phyloP scores from a whole-genome alignment of 1,140 invertebrate genomes.

The Wiebesia pumilae region DNA sequence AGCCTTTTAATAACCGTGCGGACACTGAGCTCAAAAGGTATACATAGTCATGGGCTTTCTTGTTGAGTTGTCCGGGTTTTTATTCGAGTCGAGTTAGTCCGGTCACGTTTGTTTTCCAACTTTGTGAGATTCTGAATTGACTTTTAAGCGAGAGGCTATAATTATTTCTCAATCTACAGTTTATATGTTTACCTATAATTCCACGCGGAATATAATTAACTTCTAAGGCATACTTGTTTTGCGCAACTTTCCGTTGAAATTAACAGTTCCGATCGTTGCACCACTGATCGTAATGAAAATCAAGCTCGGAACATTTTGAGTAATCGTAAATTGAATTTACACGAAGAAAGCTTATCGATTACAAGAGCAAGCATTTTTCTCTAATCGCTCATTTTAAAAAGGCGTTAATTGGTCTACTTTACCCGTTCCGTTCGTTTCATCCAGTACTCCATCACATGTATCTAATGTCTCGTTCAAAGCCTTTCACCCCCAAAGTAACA shows the following conservation, averaged over 20 bases:
- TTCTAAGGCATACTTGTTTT: no score
- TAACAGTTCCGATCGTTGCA: neutral
- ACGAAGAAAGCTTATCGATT: neutral
- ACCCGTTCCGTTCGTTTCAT: neutral
- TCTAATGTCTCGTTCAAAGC: neutral
- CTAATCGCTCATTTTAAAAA: neutral
- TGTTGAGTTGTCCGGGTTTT: conserved; percentile 24
- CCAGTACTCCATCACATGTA: neutral
- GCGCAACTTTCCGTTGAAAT: neutral
- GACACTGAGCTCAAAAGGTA: neutral
- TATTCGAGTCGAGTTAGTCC: conserved; percentile 47
- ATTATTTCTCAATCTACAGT: no score
- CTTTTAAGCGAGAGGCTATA: no score
- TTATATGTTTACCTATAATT: no score
- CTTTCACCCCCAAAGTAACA: conserved; percentile 22
- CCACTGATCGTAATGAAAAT: neutral
- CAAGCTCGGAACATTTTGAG: neutral
- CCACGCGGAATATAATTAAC: no score
- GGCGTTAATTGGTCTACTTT: neutral
- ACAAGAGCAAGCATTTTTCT: neutral
- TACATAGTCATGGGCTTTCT: neutral
- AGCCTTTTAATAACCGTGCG: conserved; percentile 25
- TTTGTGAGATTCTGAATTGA: no score
- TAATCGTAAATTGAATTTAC: neutral
- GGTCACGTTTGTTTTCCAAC: neutral